Conservation (phyloP, 2,113 vertebrate species). For the Puntigrus tetrazona region DNA sequence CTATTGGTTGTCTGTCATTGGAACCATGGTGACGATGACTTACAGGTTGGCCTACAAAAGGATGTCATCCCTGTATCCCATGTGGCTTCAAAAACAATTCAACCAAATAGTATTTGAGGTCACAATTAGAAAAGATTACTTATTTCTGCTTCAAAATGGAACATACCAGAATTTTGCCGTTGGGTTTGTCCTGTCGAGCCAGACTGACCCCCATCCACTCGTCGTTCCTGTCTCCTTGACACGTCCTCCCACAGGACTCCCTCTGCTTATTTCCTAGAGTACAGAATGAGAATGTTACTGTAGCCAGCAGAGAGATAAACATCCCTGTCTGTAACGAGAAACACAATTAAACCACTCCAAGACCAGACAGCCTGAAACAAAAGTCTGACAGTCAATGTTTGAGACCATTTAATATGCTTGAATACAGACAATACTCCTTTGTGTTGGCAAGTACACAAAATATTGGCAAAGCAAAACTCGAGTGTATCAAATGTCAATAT, state of each 20-base stretch:
- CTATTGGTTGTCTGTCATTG: neutral
- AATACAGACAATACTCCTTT: neutral
- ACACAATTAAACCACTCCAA: neutral
- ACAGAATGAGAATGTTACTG: conserved; percentile 36
- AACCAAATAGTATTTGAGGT: neutral
- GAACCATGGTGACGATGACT: neutral
- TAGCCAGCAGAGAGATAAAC: neutral
- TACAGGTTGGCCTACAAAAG: neutral
- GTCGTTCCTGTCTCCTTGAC: conserved; percentile 88
- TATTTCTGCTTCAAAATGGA: neutral
- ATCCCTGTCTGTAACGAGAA: neutral
- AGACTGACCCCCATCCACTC: conserved; percentile 99
- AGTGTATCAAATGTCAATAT: neutral
- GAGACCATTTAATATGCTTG: neutral
- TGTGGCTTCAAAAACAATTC: neutral
- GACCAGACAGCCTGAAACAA: neutral
- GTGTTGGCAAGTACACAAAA: neutral
- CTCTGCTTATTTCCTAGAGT: conserved; percentile 83
- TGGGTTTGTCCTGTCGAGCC: conserved; percentile 85
- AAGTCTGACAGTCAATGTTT: neutral
- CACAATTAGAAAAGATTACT: neutral
- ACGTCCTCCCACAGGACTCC: conserved; percentile 91
- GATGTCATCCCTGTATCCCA: neutral
- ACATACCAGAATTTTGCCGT: conserved; percentile 90
- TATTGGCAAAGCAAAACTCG: conserved; percentile 1